Conservation (phyloP, 2,113 vertebrate genomes). For the Cryptomyrus ogoouensis region DNA sequence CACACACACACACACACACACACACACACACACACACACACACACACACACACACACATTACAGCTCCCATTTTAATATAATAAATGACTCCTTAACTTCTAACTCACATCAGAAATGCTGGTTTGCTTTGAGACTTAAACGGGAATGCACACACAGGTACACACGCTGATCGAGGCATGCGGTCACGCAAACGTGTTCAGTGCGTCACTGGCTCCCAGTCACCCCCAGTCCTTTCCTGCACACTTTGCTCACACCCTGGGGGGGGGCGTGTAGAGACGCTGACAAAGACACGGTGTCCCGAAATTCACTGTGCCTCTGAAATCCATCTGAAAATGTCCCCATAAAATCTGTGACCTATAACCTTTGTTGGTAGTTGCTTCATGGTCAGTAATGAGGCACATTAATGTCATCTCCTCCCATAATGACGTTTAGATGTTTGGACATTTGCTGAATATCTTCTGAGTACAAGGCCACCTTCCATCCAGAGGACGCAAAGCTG, state of each 20-base stretch:
- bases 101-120: background rate
- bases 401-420: background rate
- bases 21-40: no score
- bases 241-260: background rate
- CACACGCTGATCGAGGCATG: background rate
- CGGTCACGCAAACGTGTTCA: background rate
- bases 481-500: background rate
- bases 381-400: background rate
- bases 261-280: background rate
- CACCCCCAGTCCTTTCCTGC: background rate
- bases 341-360: background rate
- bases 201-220: background rate
- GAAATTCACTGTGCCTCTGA: background rate
- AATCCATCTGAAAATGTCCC: background rate
- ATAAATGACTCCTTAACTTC: background rate
- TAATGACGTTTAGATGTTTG: background rate
- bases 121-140: background rate
- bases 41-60: background rate
- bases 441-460: background rate
- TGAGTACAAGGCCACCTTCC: background rate
- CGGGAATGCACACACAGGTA: background rate
- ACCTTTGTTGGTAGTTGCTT: background rate
- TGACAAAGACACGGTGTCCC: background rate
- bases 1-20: no score
- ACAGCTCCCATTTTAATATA: background rate